Percentiles rank a stretch among this genome's conserved stretches.
Conservation (phyloP, 2,797 vertebrate species). For the Gallinago stenura region DNA sequence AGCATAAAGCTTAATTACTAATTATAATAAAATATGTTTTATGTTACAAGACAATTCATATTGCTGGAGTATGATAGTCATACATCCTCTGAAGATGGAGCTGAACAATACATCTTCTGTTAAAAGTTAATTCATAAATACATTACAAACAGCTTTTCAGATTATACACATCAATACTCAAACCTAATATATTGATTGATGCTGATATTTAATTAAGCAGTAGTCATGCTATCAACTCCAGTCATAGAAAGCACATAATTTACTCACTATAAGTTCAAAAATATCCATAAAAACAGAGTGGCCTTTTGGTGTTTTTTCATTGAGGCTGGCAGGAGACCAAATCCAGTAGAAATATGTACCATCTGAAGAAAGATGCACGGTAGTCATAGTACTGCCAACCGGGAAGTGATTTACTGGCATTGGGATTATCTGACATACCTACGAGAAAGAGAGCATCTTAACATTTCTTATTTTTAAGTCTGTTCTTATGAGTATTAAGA, state of each 20-base stretch:
- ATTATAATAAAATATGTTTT: background rate
- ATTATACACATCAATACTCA: background rate
- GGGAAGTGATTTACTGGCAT: constrained; percentile 96
- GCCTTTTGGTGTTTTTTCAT: constrained; percentile 98
- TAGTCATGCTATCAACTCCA: background rate
- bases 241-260: background rate
- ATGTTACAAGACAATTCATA: background rate
- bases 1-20: background rate
- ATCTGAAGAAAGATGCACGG: constrained; percentile 96
- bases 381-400: constrained; percentile 95
- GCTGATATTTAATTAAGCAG: background rate
- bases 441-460: constrained; percentile 3
- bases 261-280: constrained; percentile 91
- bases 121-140: background rate
- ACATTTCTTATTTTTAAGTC: background rate
- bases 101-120: background rate
- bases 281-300: constrained; percentile 99
- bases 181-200: background rate
- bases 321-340: constrained; percentile 97
- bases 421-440: constrained; percentile 94
- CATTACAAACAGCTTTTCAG: background rate
- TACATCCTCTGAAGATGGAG: background rate
- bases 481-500: constrained; percentile 10
- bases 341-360: constrained; percentile 98
- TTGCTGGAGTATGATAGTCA: background rate